A percentile compares a stretch with the other conserved stretches of the same genome.
These are phyloP conservation scores for Coptodon rendalli DNA, from an alignment of 2,113 vertebrate species.

Conservation along the genomic window DNA sequence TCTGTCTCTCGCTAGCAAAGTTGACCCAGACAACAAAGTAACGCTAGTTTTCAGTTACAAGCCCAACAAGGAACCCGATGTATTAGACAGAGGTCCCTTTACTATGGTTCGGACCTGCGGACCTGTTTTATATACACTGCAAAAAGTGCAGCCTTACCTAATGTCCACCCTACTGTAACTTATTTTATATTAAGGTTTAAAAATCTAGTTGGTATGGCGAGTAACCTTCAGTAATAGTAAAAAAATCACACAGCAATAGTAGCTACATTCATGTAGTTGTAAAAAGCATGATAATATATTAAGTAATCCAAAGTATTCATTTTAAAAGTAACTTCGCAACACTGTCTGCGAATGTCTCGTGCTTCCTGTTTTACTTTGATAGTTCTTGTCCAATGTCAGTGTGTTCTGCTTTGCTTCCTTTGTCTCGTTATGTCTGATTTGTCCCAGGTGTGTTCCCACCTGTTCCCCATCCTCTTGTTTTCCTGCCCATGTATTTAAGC, in stretches of 20 bases:
- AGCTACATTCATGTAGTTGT: background rate
- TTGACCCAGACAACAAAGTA: no score
- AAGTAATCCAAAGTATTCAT: accelerated
- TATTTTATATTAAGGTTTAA: background rate
- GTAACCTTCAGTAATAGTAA: background rate
- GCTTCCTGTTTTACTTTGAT: no score
- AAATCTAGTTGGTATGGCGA: background rate
- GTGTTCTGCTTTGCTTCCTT: no score
- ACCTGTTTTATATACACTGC: background rate
- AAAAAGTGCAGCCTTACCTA: background rate
- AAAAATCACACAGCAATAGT: background rate
- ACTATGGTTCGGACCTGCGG: accelerated
- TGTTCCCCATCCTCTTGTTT: background rate
- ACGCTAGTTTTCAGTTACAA: no score
- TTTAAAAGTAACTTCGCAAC: background rate
- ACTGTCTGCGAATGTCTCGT: background rate
- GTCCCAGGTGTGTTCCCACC: background rate
- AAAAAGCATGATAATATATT: background rate
- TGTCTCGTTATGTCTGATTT: no score
- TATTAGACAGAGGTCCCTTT: no score
- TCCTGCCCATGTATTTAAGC: background rate
- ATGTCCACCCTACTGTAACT: background rate
- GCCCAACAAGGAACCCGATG: accelerated
- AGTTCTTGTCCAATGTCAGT: no score
- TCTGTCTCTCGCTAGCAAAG: no score